Evolutionary conservation across 2,113 vertebrate species (phyloP), one percentile per base, ranked within the genome.

Genomic region (Orientallactaga bullata): DNA sequence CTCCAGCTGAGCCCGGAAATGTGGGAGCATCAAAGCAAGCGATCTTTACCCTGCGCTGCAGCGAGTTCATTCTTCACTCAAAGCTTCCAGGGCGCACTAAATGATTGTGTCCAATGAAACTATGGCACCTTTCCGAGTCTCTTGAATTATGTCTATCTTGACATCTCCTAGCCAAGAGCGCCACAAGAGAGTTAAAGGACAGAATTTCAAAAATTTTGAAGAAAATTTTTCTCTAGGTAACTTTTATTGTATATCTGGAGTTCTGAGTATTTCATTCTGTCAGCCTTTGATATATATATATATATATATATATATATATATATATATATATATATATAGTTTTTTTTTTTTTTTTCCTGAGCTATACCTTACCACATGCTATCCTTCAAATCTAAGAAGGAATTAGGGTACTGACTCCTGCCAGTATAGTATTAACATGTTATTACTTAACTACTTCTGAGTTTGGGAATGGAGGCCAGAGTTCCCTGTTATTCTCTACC

Each of bases 161-260:
- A 23, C 30, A 88, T 58, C 87, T 87, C 85, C 88, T 6, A 77
- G 24, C 21, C 55, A 63, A 80, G 90, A 85, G 13, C 71, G 51
- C 51, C n/a, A 88, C 1, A 32, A 61, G 66, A 65, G 6, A 83
- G 26, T 88, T 74, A 91, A 93, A 80, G 17, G 51, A 65, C n/a
- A 95, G 24, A 72, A 88, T 94, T 93, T 94, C 42, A 95, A 90
- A 65, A 63, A 78, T 74, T 94, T 91, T 26, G 30, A 26, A 79
- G 37, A 8, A 90, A 93, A 47, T 15, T 3, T 85, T 93, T 94
- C 47, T 78, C 66, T 37, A 80, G 23, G 20, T 30, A 89, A 39
- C 8, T 82, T 93, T 96, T 69, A 89, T 16, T 91, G 1, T 77
- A 51, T 30, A 73, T 88, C 17, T 84, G 39, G 65, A 61, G 23